Conservation (phyloP, 1,140 invertebrate genomes). For the Sarcophaga bullata region DNA sequence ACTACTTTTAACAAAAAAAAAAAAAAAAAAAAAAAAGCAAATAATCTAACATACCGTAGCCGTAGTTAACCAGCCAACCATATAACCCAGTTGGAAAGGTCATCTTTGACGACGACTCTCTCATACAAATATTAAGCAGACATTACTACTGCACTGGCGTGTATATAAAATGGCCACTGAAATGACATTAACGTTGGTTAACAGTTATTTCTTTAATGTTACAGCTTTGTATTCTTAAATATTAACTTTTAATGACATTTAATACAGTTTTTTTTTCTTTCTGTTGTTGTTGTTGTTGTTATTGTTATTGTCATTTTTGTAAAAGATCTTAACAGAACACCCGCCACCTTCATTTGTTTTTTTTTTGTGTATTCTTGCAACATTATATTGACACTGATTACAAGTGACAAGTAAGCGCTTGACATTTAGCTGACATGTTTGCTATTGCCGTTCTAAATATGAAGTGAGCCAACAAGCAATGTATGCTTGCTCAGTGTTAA, state of each 20-base stretch:
- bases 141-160: too few species aligned
- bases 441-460: too few species aligned
- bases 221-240: not conserved
- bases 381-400: conserved; percentile 9
- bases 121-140: too few species aligned
- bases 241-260: not conserved
- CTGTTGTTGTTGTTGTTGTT: too few species aligned
- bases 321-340: not conserved
- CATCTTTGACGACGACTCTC: not conserved
- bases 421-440: not conserved
- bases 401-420: not conserved
- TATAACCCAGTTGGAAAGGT: conserved; percentile 23
- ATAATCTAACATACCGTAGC: not conserved
- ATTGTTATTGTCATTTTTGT: not conserved
- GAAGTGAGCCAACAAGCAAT: too few species aligned
- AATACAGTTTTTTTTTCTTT: not conserved
- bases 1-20: not conserved
- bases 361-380: not conserved
- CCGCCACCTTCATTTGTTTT: not conserved
- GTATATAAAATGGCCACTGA: not conserved
- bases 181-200: not conserved
- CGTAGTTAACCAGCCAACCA: not conserved
- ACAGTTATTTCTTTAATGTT: not conserved
- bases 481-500: too few species aligned
- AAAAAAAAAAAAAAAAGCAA: not conserved